Evolutionary conservation across 2,113 vertebrate species (phyloP), one percentile per base, ranked within the genome.

Genomic region (Syngnathoides biaculeatus): DNA sequence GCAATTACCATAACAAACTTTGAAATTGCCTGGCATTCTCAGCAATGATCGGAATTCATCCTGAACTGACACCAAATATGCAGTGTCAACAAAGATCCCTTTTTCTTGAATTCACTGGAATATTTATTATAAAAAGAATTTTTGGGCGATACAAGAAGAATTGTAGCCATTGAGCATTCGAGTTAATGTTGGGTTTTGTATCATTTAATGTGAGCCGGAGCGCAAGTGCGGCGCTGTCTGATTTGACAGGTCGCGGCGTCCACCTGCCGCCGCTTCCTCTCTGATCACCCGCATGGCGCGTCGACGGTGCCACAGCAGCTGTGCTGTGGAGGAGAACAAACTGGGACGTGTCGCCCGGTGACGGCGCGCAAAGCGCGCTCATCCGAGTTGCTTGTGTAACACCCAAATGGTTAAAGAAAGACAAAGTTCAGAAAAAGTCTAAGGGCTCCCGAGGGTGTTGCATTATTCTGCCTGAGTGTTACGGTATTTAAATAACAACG

Each of bases 221-320:
- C n/a, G 15, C 42, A 30, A 3, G 58, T 43, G 43, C 63, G 20
- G 64, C 69, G 79, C 68, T 76, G 72, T 73, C 79, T 67, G 77
- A 78, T 71, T 45, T 50, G 73, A 72, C 69, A 62, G 27, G 38
- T 64, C 22, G 47, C 69, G 64, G 71, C 8, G 70, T 73, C 67
- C 71, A 67, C 80, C 80, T 77, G 79, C 77, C 66, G 64, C 72
- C 26, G 53, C 60, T 56, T 63, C 72, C 57, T 39, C 57, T 69
- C 43, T 74, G 68, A 30, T 84, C 78, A 74, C 72, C 77, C 72
- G 64, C 55, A 64, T 63, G 15, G 52, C 53, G 42, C 67, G 64
- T 59, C 55, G 26, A 5, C 55, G 55, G 39, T 73, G 38, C 64
- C 69, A 66, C 72, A 71, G 65, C 80, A 77, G 83, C 77, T 73